phyloP scores from a whole-genome alignment of 2,113 vertebrate genomes.

The Stercorarius parasiticus region DNA sequence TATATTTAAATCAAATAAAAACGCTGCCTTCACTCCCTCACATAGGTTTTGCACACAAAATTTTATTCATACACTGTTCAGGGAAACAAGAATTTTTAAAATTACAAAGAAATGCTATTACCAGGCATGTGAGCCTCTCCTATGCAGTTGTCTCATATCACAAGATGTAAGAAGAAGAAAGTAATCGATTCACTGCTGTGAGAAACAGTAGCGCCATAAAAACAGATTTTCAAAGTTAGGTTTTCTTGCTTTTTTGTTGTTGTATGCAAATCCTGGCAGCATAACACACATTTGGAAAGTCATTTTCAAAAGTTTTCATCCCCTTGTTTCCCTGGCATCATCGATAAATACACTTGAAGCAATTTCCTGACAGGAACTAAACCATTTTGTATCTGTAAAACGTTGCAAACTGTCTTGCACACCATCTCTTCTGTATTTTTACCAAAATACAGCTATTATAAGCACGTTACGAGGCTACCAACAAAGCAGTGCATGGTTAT shows the following conservation, averaged over 20 bases:
- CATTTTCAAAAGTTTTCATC: neutral
- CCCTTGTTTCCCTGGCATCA: neutral
- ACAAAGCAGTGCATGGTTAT: neutral
- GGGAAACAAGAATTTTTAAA: neutral
- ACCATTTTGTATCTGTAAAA: constrained; percentile 17
- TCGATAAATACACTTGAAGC: neutral
- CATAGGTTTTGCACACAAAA: neutral
- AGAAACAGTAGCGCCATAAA: constrained; percentile 13
- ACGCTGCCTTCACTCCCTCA: neutral
- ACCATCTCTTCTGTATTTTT: neutral
- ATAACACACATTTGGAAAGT: neutral
- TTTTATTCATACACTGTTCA: neutral
- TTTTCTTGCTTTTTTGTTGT: neutral
- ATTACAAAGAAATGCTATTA: neutral
- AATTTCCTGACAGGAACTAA: constrained; percentile 11
- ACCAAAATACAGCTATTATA: neutral
- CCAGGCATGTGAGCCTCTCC: neutral
- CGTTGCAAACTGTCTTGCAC: neutral
- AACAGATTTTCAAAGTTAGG: constrained; percentile 13
- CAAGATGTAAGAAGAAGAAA: neutral
- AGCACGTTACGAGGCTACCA: neutral
- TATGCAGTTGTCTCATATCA: neutral
- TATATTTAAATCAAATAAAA: neutral
- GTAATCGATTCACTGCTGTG: neutral
- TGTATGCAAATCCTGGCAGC: neutral